Base-by-base conservation (phyloP, 1,140 invertebrate species). In the Drosophila pallidifrons region DNA sequence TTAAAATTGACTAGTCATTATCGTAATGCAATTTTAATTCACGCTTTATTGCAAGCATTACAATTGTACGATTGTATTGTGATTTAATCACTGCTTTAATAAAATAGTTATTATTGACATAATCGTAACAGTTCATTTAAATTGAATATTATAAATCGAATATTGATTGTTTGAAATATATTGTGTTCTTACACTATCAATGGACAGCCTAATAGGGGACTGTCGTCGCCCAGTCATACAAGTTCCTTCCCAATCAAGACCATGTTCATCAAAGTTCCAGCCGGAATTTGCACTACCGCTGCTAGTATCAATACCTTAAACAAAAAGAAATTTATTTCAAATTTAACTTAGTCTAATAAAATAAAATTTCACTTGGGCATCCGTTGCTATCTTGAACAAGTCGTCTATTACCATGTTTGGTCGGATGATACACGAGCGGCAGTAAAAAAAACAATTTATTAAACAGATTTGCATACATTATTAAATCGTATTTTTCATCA, bases 371-470 rank as follows among this genome's bases (percentile, higher is more conserved):
- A 68, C 55, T 59, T 51, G 59, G 6, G 6, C 7, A 32, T 32
- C 32, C 32, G 5, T 32, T 32, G 5, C 30, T 38, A 47, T 41
- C 15, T 8, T 49, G 47, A 7, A 32, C 32, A 32, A 38, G 10
- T 38, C 35, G 5, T 0, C 16, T 28, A 77, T 82, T 87, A 89
- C 83, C 77, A 72, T 80, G 80, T 55, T 52, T 28, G 45, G 59
- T 49, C 15, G 60, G 64, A 2, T 83, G 68, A 74, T 88, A 91
- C 32, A 76, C 81, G 1, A 91, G 75, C 16, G 88, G 82, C 11
- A 91, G 47, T 8, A 91, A 15, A 13, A 91, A 20, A 66, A 88
- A 76, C 15, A 91, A 59, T 70, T 79, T 91, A 54, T 79, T 75
- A 49, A 91, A 72, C 5, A 68, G 51, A 68, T 52, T 72, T 6